Evolutionary conservation across 2,113 vertebrate species (phyloP).

Genomic region (Bubo blakistoni): DNA sequence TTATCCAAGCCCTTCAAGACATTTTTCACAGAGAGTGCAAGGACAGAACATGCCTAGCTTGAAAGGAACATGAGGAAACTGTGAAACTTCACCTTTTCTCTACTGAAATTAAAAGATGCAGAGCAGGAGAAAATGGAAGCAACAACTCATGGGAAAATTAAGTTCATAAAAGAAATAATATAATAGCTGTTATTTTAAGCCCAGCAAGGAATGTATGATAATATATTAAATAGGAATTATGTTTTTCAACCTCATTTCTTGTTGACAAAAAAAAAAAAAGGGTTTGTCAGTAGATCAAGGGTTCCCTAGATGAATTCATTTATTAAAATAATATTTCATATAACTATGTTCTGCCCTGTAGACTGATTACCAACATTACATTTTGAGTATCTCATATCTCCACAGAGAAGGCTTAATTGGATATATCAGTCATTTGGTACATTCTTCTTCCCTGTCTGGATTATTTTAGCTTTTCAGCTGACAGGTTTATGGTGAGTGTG

Average conservation of each 20-base stretch:
- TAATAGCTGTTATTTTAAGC: background rate
- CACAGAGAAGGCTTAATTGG: conserved; percentile 38
- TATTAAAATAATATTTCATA: conserved; percentile 60
- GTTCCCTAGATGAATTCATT: conserved; percentile 10
- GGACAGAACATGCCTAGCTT: background rate
- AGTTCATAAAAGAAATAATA: background rate
- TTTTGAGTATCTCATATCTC: conserved; percentile 6
- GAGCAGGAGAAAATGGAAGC: background rate
- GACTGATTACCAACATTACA: conserved; percentile 19
- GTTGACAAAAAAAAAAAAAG: background rate
- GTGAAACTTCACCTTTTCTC: background rate
- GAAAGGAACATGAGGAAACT: background rate
- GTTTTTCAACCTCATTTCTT: background rate
- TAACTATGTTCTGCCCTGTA: background rate
- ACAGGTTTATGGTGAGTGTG: background rate
- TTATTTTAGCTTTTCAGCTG: background rate
- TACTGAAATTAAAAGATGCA: background rate
- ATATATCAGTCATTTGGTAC: conserved; percentile 40
- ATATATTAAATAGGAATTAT: background rate
- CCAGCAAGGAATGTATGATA: background rate
- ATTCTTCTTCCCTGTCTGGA: background rate
- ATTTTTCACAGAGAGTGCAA: background rate
- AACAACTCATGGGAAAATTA: background rate
- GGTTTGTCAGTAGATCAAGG: background rate
- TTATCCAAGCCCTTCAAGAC: background rate